phyloP scores from a whole-genome alignment of 2,888 invertebrate genomes.

The Oscheius myriophilus region DNA sequence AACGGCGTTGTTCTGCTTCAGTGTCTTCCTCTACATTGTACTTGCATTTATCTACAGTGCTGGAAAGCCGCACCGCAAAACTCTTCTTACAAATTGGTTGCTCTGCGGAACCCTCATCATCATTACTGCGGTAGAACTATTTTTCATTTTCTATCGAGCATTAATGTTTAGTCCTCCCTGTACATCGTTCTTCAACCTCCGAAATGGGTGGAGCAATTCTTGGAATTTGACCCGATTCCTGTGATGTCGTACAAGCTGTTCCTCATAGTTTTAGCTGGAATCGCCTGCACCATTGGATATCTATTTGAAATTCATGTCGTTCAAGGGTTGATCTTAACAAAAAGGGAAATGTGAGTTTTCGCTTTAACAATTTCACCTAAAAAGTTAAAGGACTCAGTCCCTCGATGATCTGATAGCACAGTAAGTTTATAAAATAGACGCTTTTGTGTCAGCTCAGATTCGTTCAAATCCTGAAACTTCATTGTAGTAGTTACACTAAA shows the following conservation, averaged over 20 bases:
- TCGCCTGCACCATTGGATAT: slow-evolving; percentile 43
- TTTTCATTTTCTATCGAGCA: neutral
- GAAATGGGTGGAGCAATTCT: slow-evolving; percentile 46
- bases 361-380: neutral
- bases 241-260: slow-evolving; percentile 58
- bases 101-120: slow-evolving; percentile 25
- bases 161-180: slow-evolving; percentile 25
- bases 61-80: slow-evolving; percentile 75
- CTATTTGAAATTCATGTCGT: slow-evolving; percentile 15
- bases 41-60: slow-evolving; percentile 84
- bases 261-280: slow-evolving; percentile 51
- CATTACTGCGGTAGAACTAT: slow-evolving; percentile 16
- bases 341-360: slow-evolving; percentile 20
- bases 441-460: no score
- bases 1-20: slow-evolving; percentile 81
- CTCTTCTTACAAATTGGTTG: slow-evolving; percentile 75
- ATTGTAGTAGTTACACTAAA: no score
- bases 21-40: slow-evolving; percentile 80
- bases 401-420: neutral
- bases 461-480: no score
- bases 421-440: neutral
- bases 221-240: slow-evolving; percentile 64
- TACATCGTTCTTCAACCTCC: slow-evolving; percentile 56
- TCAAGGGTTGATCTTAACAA: slow-evolving; percentile 7
- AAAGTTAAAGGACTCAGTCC: neutral